A percentile compares a stretch with the other conserved stretches of the same genome.
These are phyloP conservation scores for Adelges cooleyi DNA, from an alignment of 1,140 invertebrate species.

Conservation along the genomic window DNA sequence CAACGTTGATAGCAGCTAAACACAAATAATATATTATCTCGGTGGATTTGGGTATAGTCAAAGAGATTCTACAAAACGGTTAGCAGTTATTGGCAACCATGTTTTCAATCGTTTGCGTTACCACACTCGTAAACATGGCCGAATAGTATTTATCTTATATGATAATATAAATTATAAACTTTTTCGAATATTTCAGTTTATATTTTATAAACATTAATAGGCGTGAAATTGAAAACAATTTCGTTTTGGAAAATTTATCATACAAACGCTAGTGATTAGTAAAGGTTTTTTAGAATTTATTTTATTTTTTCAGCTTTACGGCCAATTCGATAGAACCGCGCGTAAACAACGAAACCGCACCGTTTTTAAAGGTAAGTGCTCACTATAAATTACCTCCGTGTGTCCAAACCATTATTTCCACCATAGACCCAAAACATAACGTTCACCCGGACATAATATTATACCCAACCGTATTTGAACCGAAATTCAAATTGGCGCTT, in stretches of 20 bases:
- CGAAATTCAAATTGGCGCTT: conserved; percentile 6
- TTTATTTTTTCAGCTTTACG: neutral
- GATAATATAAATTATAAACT: neutral
- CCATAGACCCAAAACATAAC: no score
- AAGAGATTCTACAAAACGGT: conserved; percentile 5
- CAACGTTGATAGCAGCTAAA: no score
- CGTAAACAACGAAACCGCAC: no score
- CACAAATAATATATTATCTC: no score
- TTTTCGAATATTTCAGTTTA: neutral
- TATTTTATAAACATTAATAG: neutral
- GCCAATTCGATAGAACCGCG: no score
- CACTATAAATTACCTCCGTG: no score
- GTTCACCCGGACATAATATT: no score
- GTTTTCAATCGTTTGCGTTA: neutral
- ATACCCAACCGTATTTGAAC: no score
- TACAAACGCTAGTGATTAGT: neutral
- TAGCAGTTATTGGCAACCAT: conserved; percentile 22
- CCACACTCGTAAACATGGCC: conserved; percentile 3
- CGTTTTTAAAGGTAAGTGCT: no score
- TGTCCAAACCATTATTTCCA: no score
- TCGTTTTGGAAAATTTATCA: neutral
- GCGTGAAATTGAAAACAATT: no score
- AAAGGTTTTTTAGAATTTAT: neutral
- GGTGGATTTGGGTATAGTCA: no score
- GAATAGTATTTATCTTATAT: neutral